Evolutionary conservation across 2,797 vertebrate species (phyloP).

Genomic region (Pygocentrus nattereri): DNA sequence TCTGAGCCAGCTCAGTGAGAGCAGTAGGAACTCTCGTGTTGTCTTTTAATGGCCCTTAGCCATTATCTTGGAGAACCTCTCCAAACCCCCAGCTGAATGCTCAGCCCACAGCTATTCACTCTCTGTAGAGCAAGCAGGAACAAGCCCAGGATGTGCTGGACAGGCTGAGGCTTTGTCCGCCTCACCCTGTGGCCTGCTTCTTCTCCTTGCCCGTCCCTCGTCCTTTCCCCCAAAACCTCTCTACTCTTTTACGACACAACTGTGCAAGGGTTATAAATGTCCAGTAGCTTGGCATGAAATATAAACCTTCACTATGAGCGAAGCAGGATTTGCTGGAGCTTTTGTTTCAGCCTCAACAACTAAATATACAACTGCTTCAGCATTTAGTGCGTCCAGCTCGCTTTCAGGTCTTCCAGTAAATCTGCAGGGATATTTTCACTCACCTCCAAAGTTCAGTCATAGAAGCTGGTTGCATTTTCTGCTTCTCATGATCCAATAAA

Average conservation of each 20-base stretch:
- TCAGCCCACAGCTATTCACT: neutral
- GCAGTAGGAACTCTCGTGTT: neutral
- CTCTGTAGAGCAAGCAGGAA: neutral
- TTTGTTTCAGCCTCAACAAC: too few relatives aligned
- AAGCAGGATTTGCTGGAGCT: too few relatives aligned
- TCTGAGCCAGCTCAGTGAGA: neutral
- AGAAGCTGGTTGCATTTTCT: too few relatives aligned
- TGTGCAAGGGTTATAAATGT: neutral
- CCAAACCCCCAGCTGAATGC: neutral
- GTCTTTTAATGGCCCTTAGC: neutral
- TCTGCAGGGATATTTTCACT: too few relatives aligned
- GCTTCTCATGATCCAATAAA: too few relatives aligned
- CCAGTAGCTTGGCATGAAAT: neutral
- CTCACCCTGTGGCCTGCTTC: neutral
- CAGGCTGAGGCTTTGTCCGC: neutral
- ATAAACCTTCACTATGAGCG: neutral
- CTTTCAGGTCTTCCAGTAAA: too few relatives aligned
- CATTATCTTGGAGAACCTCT: neutral
- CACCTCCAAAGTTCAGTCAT: too few relatives aligned
- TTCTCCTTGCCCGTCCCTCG: neutral
- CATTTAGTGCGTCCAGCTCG: too few relatives aligned
- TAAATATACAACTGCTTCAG: too few relatives aligned
- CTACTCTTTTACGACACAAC: neutral
- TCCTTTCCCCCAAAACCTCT: neutral
- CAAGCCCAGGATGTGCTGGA: neutral